phyloP scores from a whole-genome alignment of 2,888 invertebrate genomes.

The Coenonympha glycerion region DNA sequence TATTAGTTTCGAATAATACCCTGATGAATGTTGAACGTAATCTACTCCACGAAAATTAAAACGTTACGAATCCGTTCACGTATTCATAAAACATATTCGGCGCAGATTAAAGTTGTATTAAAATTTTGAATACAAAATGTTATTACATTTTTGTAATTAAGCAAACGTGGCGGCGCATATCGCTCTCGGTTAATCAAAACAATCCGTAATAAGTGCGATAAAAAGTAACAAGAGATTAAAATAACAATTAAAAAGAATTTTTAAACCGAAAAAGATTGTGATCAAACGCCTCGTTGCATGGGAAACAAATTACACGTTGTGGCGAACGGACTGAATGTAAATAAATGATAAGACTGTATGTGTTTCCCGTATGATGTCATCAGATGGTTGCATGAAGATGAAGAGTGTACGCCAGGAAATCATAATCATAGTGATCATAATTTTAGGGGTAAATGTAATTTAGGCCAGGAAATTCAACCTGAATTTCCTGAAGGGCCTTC shows the following conservation, averaged over 20 bases:
- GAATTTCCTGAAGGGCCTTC: no score
- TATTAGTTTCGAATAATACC: no score
- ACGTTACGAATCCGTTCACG: background rate
- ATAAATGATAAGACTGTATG: conserved; percentile 6
- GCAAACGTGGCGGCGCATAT: background rate
- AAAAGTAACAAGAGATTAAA: conserved; percentile 11
- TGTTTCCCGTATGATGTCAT: no score
- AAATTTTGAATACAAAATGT: background rate
- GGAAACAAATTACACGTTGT: conserved; percentile 22
- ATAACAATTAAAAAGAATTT: conserved; percentile 23
- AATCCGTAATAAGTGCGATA: conserved; percentile 3
- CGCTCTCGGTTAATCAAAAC: conserved; percentile 1
- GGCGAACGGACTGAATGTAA: conserved; percentile 15
- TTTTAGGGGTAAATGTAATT: no score
- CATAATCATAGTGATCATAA: no score
- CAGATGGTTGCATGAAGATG: no score
- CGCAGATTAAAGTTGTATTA: background rate
- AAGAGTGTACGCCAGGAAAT: no score
- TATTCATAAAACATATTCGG: background rate
- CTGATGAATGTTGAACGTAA: no score
- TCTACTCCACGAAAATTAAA: background rate
- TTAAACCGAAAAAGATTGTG: conserved; percentile 15
- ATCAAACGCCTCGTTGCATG: conserved; percentile 14
- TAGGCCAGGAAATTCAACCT: no score
- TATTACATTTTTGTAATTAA: background rate